A percentile compares a stretch with the other conserved stretches of the same genome.
Evolutionary conservation across 2,797 vertebrate genomes (phyloP).

Genomic region (Arctocebus calabarensis): DNA sequence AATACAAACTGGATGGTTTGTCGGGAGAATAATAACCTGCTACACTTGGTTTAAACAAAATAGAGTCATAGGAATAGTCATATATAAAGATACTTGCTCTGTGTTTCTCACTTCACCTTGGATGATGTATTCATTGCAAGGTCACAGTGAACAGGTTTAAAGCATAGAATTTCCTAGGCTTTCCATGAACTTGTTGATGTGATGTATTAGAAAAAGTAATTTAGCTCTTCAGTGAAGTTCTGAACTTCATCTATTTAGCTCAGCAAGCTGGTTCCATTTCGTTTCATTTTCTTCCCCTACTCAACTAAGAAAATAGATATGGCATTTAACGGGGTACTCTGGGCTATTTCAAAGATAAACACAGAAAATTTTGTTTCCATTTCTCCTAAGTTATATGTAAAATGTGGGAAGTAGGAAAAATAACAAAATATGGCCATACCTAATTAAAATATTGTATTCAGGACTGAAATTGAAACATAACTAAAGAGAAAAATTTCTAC

Average conservation of each 20-base stretch:
- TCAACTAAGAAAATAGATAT: slow-evolving; percentile 71
- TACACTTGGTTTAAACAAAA: neutral
- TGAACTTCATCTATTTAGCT: slow-evolving; percentile 63
- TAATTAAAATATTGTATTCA: slow-evolving; percentile 70
- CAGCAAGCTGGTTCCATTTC: slow-evolving; percentile 52
- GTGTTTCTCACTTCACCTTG: neutral
- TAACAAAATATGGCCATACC: slow-evolving; percentile 42
- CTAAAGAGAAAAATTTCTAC: slow-evolving; percentile 52
- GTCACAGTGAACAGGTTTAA: slow-evolving; percentile 22
- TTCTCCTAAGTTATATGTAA: slow-evolving; percentile 56
- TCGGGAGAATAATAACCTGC: slow-evolving; percentile 12
- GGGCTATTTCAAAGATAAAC: slow-evolving; percentile 61
- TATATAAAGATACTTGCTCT: neutral
- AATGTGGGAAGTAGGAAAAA: slow-evolving; percentile 49
- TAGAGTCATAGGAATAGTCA: neutral
- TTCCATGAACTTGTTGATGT: neutral
- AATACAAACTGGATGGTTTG: slow-evolving; percentile 2
- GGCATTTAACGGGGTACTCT: slow-evolving; percentile 60
- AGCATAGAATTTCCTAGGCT: neutral
- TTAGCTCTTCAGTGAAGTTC: slow-evolving; percentile 37
- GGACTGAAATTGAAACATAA: neutral
- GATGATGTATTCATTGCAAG: neutral
- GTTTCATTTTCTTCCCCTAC: neutral
- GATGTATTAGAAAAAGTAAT: slow-evolving; percentile 55
- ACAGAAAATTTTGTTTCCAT: slow-evolving; percentile 62